Base-by-base conservation (phyloP, 2,888 invertebrate species). In the Tinea semifulvella region DNA sequence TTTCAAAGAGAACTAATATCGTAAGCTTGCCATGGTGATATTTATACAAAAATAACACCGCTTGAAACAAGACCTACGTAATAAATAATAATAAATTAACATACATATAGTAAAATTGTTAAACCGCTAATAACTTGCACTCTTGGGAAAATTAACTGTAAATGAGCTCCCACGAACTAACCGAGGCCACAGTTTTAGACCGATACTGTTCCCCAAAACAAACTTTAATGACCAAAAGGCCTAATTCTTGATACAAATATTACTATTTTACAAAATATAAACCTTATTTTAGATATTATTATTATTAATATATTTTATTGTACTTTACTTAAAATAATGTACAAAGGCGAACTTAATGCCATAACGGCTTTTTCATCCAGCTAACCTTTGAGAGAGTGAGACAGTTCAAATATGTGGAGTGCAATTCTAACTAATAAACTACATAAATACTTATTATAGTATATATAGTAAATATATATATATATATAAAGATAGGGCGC, bases 121-220 rank as follows among this genome's bases (percentile, higher is more conserved):
- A n/a, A 22, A 40, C 40, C 18, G 3, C 22, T 40, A n/a, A 22
- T 14, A 22, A 14, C 10, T 19, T 19, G 10, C 18, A 38, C 38
- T 4, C 31, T 11, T 31, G 42, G 42, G 16, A 53, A 65, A 64
- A 69, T 67, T 66, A 63, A 55, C 60, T 57, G 58, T 58, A 60
- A 63, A 68, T 61, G 57, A 57, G 58, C 53, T 51, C 55, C 53
- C 55, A 55, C 52, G 47, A 20, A 58, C 56, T 65, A 58, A 64
- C 67, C 65, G 65, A 61, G 68, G 65, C 52, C 62, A 55, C 53
- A 56, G 55, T 58, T 62, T 56, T 56, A 56, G 61, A 54, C 56
- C 57, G 49, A 46, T 48, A 50, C 53, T 55, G 52, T 54, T 53
- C 58, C 56, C 55, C 18, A 7, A 52, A 61, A 58, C 56, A 53